phyloP scores from a whole-genome alignment of 2,797 vertebrate genomes.

The Adrianichthys oophorus region DNA sequence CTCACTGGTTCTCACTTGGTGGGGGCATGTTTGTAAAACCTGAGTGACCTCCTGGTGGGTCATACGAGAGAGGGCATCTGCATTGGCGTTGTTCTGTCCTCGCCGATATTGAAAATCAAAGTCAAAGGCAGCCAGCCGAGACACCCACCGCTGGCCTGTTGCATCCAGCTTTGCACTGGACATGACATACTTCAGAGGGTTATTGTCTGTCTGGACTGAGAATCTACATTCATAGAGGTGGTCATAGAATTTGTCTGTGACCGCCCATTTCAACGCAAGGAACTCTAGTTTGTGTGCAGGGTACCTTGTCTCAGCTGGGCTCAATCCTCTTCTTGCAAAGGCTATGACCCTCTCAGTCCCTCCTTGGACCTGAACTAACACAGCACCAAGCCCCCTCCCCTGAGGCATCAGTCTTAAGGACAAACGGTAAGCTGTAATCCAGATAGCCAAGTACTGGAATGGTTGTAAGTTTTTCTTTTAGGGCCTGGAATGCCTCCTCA shows the following conservation, averaged over 20 bases:
- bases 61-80: no score
- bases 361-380: conserved; percentile 30
- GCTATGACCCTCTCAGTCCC: conserved; percentile 27
- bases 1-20: background rate
- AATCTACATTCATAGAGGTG: no score
- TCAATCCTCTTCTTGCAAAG: conserved; percentile 17
- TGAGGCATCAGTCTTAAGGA: conserved; percentile 43
- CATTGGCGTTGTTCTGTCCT: no score
- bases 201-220: no score
- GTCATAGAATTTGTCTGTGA: no score
- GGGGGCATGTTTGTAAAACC: background rate
- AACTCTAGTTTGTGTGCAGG: conserved; percentile 18
- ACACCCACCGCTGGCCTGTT: no score
- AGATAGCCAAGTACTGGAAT: conserved; percentile 40
- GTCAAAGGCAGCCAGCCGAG: no score
- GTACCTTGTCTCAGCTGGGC: conserved; percentile 29
- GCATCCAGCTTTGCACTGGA: no score
- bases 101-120: no score
- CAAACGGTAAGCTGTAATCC: conserved; percentile 37
- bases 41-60: background rate
- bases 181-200: no score
- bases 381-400: conserved; percentile 29
- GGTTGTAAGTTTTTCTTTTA: conserved; percentile 22
- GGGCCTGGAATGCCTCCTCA: conserved; percentile 21
- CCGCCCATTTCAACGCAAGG: background rate